Evolutionary conservation across 1,140 invertebrate species (phyloP), one percentile per base, ranked within the genome.

Genomic region (Drosophila tristis): DNA sequence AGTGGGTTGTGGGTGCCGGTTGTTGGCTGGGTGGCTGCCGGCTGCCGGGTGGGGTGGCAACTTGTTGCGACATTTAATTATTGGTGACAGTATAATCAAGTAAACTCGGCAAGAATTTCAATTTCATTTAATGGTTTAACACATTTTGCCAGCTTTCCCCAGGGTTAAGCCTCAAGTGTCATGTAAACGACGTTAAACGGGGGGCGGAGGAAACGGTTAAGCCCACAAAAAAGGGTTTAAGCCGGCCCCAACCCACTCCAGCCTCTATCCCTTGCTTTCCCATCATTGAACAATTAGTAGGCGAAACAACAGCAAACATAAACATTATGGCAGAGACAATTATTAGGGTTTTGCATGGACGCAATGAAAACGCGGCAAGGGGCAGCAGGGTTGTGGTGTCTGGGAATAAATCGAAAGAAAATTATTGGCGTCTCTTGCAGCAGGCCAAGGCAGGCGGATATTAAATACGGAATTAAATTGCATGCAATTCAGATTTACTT

Each of bases 21-120:
- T 20, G 54, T 25, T 6, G 42, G n/a, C 13, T 64, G 43, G 54
- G 20, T 6, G 42, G n/a, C 13, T 64, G 43, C 31, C 29, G 59
- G 26, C 16, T 51, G 39, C 35, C 48, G 58, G 48, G 20, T 15
- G 51, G 4, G 39, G 11, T 59, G 84, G 84, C 84, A 87, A 89
- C 84, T 89, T 89, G 84, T 89, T 89, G 84, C 84, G 80, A 89
- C 84, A 89, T 89, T 89, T 89, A 89, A 89, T 89, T 89, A 89
- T 89, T 90, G 84, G 84, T 87, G 84, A 89, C 84, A 89, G 84
- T 78, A 89, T 89, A 89, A 89, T 89, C 84, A 89, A 89, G 84
- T 90, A 89, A 89, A 89, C 79, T 89, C 81, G 79, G 76, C 84
- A 89, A 89, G 84, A 89, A 89, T 89, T 89, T 89, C 84, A 89